Conservation (phyloP, 2,113 vertebrate species). For the Prietella phreatophila region DNA sequence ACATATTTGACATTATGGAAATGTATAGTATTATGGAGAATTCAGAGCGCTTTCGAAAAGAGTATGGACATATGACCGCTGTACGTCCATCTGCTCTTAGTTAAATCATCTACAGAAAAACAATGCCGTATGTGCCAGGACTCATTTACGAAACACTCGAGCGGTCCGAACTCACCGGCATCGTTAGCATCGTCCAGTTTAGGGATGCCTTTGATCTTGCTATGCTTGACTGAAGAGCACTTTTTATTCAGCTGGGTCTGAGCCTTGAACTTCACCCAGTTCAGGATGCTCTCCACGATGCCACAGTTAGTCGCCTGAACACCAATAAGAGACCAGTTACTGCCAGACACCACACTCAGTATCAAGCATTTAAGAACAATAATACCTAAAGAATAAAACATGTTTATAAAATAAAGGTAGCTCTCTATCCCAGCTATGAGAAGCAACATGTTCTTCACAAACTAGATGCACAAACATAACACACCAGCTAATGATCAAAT, state of each 20-base stretch:
- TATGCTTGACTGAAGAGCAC: conserved; percentile 96
- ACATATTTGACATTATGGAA: background rate
- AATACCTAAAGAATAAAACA: background rate
- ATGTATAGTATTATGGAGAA: background rate
- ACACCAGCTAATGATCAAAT: background rate
- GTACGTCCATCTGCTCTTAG: too few relatives aligned
- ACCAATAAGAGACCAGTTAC: conserved; percentile 32
- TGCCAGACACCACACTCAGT: background rate
- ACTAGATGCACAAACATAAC: background rate
- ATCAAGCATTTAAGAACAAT: background rate
- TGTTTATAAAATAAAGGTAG: too few relatives aligned
- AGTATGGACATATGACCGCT: background rate
- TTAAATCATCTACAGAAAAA: background rate
- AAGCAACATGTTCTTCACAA: background rate
- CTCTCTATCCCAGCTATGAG: background rate
- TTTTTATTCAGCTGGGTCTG: conserved; percentile 98
- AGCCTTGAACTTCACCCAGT: conserved; percentile 99
- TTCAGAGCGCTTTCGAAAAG: background rate
- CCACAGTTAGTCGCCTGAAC: conserved; percentile 94
- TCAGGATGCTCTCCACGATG: conserved; percentile 97
- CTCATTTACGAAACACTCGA: background rate
- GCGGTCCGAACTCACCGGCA: conserved; percentile 79
- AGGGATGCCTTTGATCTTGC: conserved; percentile 99
- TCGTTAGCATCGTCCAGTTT: conserved; percentile 98
- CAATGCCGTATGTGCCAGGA: background rate